Evolutionary conservation across 1,140 invertebrate species (phyloP).

Genomic region (Pseudomyrmex dendroicus): DNA sequence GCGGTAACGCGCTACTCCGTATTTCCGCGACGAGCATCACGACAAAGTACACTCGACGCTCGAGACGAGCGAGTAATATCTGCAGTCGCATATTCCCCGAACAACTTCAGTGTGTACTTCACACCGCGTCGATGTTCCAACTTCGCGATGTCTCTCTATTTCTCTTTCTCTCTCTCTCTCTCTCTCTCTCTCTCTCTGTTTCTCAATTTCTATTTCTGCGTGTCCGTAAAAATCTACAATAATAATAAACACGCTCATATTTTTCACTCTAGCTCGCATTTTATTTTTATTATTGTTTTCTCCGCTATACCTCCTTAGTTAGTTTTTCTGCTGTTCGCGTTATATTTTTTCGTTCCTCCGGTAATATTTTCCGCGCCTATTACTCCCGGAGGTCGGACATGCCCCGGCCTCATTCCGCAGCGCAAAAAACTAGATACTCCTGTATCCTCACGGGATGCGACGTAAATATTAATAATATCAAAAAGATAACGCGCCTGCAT

Average conservation of each 20-base stretch:
- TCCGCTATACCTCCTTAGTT: neutral
- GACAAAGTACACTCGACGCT: neutral
- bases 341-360: conserved; percentile 21
- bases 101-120: conserved; percentile 20
- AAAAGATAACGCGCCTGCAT: conserved; percentile 39
- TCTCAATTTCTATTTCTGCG: too few species aligned
- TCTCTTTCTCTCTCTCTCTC: neutral
- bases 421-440: conserved; percentile 54
- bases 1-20: conserved; percentile 9
- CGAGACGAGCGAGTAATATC: conserved; percentile 4
- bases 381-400: conserved; percentile 41
- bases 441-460: conserved; percentile 62
- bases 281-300: neutral
- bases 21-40: conserved; percentile 1
- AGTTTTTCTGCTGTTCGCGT: conserved; percentile 20
- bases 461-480: conserved; percentile 72
- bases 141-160: neutral
- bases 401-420: conserved; percentile 24
- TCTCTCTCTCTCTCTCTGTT: neutral
- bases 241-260: neutral
- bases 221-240: neutral
- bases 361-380: conserved; percentile 52
- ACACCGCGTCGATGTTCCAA: conserved; percentile 17
- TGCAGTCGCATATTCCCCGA: neutral
- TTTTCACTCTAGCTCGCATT: neutral